Evolutionary conservation across 2,113 vertebrate genomes (phyloP).

Genomic region (Calidris pugnax): DNA sequence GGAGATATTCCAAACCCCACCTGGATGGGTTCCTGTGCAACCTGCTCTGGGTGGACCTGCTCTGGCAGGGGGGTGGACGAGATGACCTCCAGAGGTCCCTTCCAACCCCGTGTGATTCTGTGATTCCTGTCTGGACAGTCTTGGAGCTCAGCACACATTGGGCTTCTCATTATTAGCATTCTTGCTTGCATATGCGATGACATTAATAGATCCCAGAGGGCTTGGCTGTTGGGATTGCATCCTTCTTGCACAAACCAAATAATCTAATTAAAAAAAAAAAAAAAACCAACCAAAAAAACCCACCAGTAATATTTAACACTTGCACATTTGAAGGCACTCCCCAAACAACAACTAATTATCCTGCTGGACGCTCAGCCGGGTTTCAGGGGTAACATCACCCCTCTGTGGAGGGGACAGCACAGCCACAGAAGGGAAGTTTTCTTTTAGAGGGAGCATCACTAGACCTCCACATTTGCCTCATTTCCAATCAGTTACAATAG

Average conservation of each 20-base stretch:
- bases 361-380: not conserved
- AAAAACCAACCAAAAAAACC: not conserved
- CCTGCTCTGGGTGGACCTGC: not conserved
- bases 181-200: not conserved
- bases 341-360: not conserved
- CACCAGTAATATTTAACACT: not conserved
- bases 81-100: not conserved
- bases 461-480: not conserved
- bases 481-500: constrained; percentile 12
- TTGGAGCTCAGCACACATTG: not conserved
- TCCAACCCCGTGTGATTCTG: no score
- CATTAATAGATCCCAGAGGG: not conserved
- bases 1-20: not conserved
- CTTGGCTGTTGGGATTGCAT: not conserved
- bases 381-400: not conserved
- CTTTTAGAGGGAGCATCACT: not conserved
- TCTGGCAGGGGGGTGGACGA: not conserved
- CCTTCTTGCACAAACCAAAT: not conserved
- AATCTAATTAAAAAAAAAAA: not conserved
- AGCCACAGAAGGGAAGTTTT: not conserved
- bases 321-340: not conserved
- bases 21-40: not conserved
- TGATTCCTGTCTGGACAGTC: not conserved
- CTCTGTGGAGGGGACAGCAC: not conserved
- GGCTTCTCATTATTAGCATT: not conserved